Conservation (phyloP, 1,140 invertebrate genomes). For the Rhagoletis pomonella region DNA sequence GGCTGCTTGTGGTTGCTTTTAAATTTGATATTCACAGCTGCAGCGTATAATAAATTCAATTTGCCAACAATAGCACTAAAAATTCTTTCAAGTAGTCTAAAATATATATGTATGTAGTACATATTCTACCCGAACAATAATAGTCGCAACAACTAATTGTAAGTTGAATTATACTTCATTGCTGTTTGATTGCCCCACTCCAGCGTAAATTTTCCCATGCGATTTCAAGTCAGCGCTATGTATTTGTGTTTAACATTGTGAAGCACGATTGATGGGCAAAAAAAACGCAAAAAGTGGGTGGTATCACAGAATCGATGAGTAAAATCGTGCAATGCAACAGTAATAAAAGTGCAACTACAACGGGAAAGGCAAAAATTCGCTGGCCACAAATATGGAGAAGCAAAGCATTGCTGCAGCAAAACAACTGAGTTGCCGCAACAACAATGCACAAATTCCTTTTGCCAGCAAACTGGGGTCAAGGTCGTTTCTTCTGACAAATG, state of each 20-base stretch:
- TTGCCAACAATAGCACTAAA: background rate
- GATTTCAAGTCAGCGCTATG: background rate
- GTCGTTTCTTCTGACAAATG: background rate
- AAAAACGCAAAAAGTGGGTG: slow-evolving; percentile 22
- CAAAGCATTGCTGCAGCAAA: background rate
- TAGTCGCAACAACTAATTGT: background rate
- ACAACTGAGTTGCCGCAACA: background rate
- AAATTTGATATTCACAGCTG: background rate
- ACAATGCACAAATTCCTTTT: background rate
- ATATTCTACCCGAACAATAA: too few species aligned
- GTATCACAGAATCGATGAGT: slow-evolving; percentile 1
- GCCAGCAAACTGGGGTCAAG: slow-evolving; percentile 2
- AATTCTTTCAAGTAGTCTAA: background rate
- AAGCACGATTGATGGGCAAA: background rate
- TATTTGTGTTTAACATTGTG: background rate
- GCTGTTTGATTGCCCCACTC: background rate
- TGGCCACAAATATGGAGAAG: background rate
- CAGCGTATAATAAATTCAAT: background rate
- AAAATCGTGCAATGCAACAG: slow-evolving; percentile 3
- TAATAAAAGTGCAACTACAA: background rate
- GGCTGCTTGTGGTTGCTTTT: too few species aligned
- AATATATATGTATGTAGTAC: background rate
- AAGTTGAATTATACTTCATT: background rate
- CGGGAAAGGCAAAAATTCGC: background rate
- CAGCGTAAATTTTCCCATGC: slow-evolving; percentile 14